Base-by-base conservation (phyloP, 2,888 invertebrate genomes). In the Clitarchus hookeri region DNA sequence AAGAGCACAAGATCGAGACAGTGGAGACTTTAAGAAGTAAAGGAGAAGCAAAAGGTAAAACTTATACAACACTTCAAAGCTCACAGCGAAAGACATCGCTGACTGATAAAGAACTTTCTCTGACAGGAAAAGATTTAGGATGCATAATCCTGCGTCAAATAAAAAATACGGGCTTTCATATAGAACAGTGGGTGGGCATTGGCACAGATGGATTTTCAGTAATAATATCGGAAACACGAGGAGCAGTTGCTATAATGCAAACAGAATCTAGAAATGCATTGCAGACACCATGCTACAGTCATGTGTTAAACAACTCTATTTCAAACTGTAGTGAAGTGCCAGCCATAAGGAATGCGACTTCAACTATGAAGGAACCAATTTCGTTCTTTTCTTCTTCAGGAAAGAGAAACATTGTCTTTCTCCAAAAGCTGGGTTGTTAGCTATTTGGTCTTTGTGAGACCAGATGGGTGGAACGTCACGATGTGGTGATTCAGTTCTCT, bases 181-280 rank as follows among this genome's bases (percentile, higher is more conserved):
- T 44, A 23, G 4, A 85, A 12, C 48, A 88, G 85, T 89, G 89
- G 86, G 86, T 89, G 82, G 89, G 89, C 53, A 89, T 90, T 84
- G 89, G 89, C 78, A 89, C 89, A 85, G 90, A 90, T 84, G 89
- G 88, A 86, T 90, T 89, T 87, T 89, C 89, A 53, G 89, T 90
- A 54, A 90, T 90, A 89, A 87, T 88, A 25, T 89, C 89, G 78
- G 89, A 90, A 77, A 65, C 11, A 65, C 65, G 65, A 65, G 16
- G 65, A 23, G 65, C 65, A 65, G 23, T 23, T 23, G 23, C 65
- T 19, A 16, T 12, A 65, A 65, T 65, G 6, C 11, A 65, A 23
- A 65, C 6, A 65, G 65, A 65, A 19, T 8, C 13, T 65, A 65
- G 16, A 65, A 65, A 23, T 19, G 65, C 65, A 19, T 65, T 65